Evolutionary conservation across 2,888 invertebrate genomes (phyloP), one percentile per base, ranked within the genome.

Genomic region (Orthonychiurus folsomi): DNA sequence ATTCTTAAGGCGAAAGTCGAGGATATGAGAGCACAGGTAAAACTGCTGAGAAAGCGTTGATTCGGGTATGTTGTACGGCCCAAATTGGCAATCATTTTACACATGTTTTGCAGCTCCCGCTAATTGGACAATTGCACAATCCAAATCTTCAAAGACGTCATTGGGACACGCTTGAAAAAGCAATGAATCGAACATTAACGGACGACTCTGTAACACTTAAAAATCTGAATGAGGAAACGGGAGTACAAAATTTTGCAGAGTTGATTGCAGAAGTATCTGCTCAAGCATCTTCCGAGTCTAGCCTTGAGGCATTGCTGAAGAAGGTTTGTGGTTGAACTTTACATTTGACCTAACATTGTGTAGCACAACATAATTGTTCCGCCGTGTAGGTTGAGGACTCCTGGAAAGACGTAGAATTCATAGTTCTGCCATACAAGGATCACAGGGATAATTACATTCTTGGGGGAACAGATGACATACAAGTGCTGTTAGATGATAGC

Each of bases 211-310:
- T 89, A 23, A 87, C 86, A 0, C 78, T 93, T 20, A 81, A 82
- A 18, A 78, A 83, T 25, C 81, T 92, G 56, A 86, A 88, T 64
- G 83, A 52, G 20, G 52, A 85, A 1, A 79, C 87, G 2, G 82
- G 85, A n/a, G 87, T 86, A 0, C 91, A 91, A 77, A 83, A 83
- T 57, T 84, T 84, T 73, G 83, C 85, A 0, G 83, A 86, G 12
- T 84, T 86, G 66, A 77, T 94, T 20, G 86, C 88, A 83, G 90
- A 93, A 75, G 84, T 93, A 9, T 88, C 92, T 0, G 87, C 86
- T 0, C 88, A 90, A 75, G 93, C 93, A 0, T 90, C 88, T 72
- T 90, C 92, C 1, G 93, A 94, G 76, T 86, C 87, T 2, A 86
- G 87, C 3, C 80, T 93, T 15, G 93, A 93, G 77, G 78, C 79